A percentile compares a stretch with the other conserved stretches of the same genome.
phyloP scores from a whole-genome alignment of 2,797 vertebrate species.

The Intellagama lesueurii region DNA sequence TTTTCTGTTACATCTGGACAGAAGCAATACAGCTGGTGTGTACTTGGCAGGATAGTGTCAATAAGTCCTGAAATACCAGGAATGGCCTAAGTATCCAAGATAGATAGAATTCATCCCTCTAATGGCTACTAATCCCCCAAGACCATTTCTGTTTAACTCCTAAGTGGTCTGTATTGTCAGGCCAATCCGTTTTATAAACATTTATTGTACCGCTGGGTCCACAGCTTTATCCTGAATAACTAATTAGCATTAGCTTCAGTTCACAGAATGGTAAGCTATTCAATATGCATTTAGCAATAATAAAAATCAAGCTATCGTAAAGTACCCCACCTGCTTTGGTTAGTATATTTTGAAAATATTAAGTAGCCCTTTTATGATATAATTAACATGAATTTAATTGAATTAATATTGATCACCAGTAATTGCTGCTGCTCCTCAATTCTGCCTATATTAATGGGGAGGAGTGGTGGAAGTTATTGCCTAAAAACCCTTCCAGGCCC shows the following conservation, averaged over 20 bases:
- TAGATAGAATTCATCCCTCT: slow-evolving; percentile 3
- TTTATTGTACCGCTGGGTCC: not conserved
- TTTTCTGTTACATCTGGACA: not conserved
- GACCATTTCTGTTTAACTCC: slow-evolving; percentile 30
- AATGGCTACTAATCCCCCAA: not conserved
- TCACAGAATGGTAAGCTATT: slow-evolving; percentile 45
- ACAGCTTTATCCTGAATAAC: slow-evolving; percentile 52
- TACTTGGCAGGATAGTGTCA: slow-evolving; percentile 4
- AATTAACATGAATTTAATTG: slow-evolving; percentile 80
- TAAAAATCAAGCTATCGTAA: slow-evolving; percentile 57
- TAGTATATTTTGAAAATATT: slow-evolving; percentile 63
- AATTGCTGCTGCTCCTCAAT: slow-evolving; percentile 79
- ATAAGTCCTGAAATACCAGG: slow-evolving; percentile 13
- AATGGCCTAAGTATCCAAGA: not conserved
- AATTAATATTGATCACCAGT: slow-evolving; percentile 83
- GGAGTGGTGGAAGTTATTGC: slow-evolving; percentile 75
- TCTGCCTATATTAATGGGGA: slow-evolving; percentile 68
- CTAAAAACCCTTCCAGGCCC: slow-evolving; percentile 79
- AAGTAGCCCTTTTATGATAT: slow-evolving; percentile 66
- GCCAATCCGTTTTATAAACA: slow-evolving; percentile 25
- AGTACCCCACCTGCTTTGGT: slow-evolving; percentile 40
- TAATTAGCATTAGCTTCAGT: slow-evolving; percentile 57
- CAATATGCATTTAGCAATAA: slow-evolving; percentile 47
- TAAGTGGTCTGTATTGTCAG: slow-evolving; percentile 29
- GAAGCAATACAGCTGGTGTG: not conserved